A percentile compares a stretch with the other conserved stretches of the same genome.
Conservation (phyloP, 2,113 vertebrate genomes). For the Zosterops japonicus region DNA sequence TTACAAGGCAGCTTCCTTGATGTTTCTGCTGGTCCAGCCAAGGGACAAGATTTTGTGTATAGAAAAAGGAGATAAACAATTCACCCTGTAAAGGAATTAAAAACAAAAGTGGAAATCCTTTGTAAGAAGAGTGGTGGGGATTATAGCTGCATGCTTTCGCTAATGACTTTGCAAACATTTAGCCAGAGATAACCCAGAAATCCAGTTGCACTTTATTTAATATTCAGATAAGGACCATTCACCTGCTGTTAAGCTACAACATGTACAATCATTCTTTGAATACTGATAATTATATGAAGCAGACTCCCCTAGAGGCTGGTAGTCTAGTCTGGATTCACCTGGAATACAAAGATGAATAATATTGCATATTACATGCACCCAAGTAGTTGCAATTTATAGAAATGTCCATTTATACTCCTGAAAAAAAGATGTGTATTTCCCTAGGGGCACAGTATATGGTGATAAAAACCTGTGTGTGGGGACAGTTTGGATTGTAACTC, state of each 20-base stretch:
- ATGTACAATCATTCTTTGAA: constrained; percentile 72
- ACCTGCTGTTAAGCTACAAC: constrained; percentile 74
- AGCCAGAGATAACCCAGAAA: constrained; percentile 58
- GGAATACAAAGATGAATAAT: constrained; percentile 71
- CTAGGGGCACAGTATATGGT: neutral
- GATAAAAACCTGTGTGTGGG: constrained; percentile 41
- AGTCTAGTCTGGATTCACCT: constrained; percentile 70
- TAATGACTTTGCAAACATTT: constrained; percentile 67
- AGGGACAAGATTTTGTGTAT: neutral
- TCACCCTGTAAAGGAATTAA: constrained; percentile 32
- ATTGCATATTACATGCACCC: constrained; percentile 62
- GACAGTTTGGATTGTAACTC: constrained; percentile 16
- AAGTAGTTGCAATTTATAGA: constrained; percentile 65
- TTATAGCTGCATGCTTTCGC: constrained; percentile 34
- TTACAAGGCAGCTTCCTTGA: constrained; percentile 32
- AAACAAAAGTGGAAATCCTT: constrained; percentile 40
- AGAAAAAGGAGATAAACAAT: constrained; percentile 12
- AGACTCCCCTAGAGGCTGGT: constrained; percentile 66
- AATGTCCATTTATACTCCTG: constrained; percentile 51
- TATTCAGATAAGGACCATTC: constrained; percentile 72
- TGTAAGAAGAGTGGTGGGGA: constrained; percentile 14
- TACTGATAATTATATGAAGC: constrained; percentile 73
- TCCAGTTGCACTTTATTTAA: constrained; percentile 69
- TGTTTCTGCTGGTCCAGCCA: constrained; percentile 14
- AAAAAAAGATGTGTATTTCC: constrained; percentile 43